Evolutionary conservation across 35 echinoderm and acorn worm species (phyloP).

Genomic region (Anneissia japonica): DNA sequence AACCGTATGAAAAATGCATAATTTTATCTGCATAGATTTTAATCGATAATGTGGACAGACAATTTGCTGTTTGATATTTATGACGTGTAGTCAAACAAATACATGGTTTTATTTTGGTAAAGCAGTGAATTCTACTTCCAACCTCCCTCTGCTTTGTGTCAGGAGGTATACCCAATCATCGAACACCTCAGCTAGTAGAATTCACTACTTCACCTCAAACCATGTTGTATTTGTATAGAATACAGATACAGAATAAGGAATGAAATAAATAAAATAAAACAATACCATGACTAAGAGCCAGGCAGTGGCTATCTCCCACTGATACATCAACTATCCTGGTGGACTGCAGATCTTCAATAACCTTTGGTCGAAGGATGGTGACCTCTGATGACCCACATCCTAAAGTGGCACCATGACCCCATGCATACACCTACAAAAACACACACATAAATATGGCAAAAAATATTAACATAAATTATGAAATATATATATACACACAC

Average conservation of each 20-base stretch:
- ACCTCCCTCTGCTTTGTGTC: too few species aligned
- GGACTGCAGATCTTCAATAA: slow-evolving; percentile 88
- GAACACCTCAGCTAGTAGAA: too few species aligned
- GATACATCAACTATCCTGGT: slow-evolving; percentile 92
- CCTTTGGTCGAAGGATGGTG: slow-evolving; percentile 74
- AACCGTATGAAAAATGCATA: too few species aligned
- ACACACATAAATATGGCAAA: not conserved
- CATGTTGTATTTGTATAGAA: too few species aligned
- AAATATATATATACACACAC: not conserved
- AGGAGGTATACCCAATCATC: too few species aligned
- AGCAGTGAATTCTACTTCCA: too few species aligned
- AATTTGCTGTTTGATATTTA: too few species aligned
- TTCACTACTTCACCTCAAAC: too few species aligned
- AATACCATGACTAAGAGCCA: slow-evolving; percentile 90
- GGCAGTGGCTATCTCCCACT: slow-evolving; percentile 93
- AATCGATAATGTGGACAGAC: too few species aligned
- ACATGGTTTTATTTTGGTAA: too few species aligned
- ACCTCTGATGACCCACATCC: slow-evolving; percentile 88
- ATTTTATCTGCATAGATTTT: too few species aligned
- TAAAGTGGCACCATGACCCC: slow-evolving; percentile 93
- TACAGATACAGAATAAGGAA: not conserved
- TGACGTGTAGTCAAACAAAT: too few species aligned
- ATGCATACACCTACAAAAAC: slow-evolving; percentile 77
- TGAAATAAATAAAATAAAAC: not conserved
- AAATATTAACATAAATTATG: not conserved